phyloP scores from a whole-genome alignment of 92 coral and sea anemone species.

The Paragorgia papillata region DNA sequence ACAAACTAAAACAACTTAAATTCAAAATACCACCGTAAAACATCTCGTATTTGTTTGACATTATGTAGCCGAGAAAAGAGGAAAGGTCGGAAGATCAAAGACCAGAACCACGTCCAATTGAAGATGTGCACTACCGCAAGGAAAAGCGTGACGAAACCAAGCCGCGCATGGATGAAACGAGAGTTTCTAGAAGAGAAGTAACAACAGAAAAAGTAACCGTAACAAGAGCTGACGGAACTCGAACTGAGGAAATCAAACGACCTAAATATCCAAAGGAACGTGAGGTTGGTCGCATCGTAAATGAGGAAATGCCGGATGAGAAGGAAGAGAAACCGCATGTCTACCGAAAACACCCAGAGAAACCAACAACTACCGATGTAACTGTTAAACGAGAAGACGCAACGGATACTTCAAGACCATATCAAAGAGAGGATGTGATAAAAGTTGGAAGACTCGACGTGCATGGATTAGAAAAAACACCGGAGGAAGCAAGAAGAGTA shows the following conservation, averaged over 20 bases:
- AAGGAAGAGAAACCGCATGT: constrained; percentile 1
- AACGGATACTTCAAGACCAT: background rate
- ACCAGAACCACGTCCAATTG: background rate
- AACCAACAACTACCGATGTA: background rate
- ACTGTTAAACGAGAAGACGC: background rate
- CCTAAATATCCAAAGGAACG: constrained; percentile 16
- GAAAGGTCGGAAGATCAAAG: background rate
- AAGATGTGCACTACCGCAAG: background rate
- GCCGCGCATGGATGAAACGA: background rate
- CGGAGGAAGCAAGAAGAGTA: background rate
- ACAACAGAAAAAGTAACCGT: constrained; percentile 1
- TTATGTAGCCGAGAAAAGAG: constrained; percentile 6
- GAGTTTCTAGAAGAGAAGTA: background rate
- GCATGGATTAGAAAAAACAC: background rate
- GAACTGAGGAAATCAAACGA: background rate
- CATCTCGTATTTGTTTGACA: background rate
- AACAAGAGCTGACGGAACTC: background rate
- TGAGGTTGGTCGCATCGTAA: constrained; percentile 31
- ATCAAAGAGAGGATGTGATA: background rate
- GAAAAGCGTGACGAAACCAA: constrained; percentile 16
- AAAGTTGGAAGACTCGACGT: background rate
- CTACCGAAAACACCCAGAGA: background rate
- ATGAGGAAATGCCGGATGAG: constrained; percentile 25
- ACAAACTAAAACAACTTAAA: background rate
- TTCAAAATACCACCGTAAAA: background rate